Evolutionary conservation across 2,113 vertebrate genomes (phyloP), one percentile per base, ranked within the genome.

Genomic region (Silurus meridionalis): DNA sequence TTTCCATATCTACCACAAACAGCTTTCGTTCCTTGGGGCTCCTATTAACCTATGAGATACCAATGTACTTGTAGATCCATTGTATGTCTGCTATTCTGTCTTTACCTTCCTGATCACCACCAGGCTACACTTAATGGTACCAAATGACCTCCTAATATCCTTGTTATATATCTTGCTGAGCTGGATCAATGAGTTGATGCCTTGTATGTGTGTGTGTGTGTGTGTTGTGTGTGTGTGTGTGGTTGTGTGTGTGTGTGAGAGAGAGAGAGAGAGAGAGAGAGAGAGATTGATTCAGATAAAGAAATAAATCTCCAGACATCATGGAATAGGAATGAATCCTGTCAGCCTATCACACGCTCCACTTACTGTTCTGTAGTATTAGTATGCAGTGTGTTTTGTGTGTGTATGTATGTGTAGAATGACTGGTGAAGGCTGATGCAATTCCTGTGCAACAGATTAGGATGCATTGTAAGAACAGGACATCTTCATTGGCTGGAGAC

Each of bases 381-480:
- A 28, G 5, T 17, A 46, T 17, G 21, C 17, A 11, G 74, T 77
- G 69, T 15, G 78, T 58, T n/a, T 37, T 78, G 0, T 82, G 19
- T 74, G 7, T 55, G 4, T 52, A 10, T 57, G 60, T 19, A 28
- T 85, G 83, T 66, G 69, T 74, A 63, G 82, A 77, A 79, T 48
- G 82, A 81, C 50, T 84, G 80, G 37, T 48, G 78, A 75, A 85
- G 72, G 83, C 86, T 90, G 89, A 90, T 90, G 89, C 88, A 90
- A 90, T 83, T n/a, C 28, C 66, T 85, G 71, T 82, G 88, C 84
- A 90, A 90, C 78, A 86, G 78, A 81, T 81, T 80, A 67, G 82
- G 52, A 25, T 82, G 87, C 75, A 87, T 67, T 84, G 67, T 37
- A 2, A 57, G 64, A 84, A 81, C 72, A 64, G 50, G n/a, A 63